These are phyloP conservation scores for Glareola pratincola DNA, from an alignment of 2,113 vertebrate species.

Conservation along the genomic window DNA sequence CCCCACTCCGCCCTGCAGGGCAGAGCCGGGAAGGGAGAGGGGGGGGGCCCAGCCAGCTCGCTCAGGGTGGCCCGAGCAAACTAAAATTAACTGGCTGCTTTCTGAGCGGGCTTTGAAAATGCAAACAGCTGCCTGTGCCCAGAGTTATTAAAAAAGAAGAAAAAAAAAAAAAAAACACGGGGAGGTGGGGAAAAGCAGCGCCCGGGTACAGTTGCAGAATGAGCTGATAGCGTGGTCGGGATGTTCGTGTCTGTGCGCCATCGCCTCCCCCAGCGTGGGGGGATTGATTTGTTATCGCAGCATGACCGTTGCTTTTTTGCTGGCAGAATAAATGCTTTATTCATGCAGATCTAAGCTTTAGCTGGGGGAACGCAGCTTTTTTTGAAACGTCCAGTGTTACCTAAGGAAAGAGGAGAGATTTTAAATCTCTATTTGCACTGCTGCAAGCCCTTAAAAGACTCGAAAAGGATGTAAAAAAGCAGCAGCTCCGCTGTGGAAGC, in stretches of 20 bases:
- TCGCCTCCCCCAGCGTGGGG: background rate
- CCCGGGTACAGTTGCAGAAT: background rate
- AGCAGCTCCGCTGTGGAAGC: background rate
- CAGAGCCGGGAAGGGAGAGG: background rate
- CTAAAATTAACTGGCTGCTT: slow-evolving; percentile 24
- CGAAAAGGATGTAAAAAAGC: background rate
- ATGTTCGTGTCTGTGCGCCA: background rate
- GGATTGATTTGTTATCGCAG: slow-evolving; percentile 7
- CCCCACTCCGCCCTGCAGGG: background rate
- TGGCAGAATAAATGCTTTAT: slow-evolving; percentile 4
- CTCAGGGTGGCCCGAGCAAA: slow-evolving; percentile 17
- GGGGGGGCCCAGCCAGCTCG: background rate
- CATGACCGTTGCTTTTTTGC: slow-evolving; percentile 1
- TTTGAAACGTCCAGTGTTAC: background rate
- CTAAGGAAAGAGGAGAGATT: background rate
- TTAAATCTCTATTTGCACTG: background rate
- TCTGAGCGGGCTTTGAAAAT: slow-evolving; percentile 16
- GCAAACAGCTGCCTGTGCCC: slow-evolving; percentile 16
- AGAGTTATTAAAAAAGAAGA: background rate
- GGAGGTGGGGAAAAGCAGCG: too few species aligned
- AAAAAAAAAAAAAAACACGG: background rate
- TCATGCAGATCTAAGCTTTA: background rate
- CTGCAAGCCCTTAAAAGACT: background rate
- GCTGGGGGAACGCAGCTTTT: background rate
- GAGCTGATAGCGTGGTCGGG: background rate